A percentile compares a stretch with the other conserved stretches of the same genome.
phyloP scores from a whole-genome alignment of 2,797 vertebrate species.

The Ciconia nigra region DNA sequence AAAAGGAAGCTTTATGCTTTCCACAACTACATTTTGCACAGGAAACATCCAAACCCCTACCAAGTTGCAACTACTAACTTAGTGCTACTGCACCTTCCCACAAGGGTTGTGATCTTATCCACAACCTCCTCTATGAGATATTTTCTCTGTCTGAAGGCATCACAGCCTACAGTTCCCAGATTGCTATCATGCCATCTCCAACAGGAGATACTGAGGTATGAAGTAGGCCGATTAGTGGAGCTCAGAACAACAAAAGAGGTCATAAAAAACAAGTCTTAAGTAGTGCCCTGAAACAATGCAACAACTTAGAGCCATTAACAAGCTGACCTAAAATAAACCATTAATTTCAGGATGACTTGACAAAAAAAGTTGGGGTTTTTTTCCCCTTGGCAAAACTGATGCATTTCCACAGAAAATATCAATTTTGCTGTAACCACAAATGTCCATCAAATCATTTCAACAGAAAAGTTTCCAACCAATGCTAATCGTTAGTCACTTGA shows the following conservation, averaged over 20 bases:
- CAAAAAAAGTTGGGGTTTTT: background rate
- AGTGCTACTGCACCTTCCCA: background rate
- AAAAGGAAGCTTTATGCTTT: background rate
- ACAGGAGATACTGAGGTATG: background rate
- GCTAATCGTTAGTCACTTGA: conserved; percentile 26
- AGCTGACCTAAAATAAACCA: conserved; percentile 54
- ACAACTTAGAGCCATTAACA: background rate
- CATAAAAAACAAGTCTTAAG: background rate
- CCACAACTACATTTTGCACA: background rate
- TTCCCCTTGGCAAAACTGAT: background rate
- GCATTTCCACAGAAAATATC: conserved; percentile 46
- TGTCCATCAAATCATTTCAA: conserved; percentile 31
- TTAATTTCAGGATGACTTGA: conserved; percentile 41
- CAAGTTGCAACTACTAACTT: background rate
- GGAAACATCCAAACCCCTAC: background rate
- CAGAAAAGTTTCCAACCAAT: conserved; percentile 12
- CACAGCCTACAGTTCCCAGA: background rate
- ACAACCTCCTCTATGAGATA: background rate
- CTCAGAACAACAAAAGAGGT: background rate
- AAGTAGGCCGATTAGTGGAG: background rate
- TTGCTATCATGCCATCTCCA: background rate
- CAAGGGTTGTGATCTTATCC: background rate
- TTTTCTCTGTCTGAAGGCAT: background rate
- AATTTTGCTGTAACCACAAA: conserved; percentile 29
- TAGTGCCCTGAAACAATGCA: background rate